These are phyloP conservation scores for Psix sp. DNA, from an alignment of 1,140 invertebrate species.

Conservation along the genomic window DNA sequence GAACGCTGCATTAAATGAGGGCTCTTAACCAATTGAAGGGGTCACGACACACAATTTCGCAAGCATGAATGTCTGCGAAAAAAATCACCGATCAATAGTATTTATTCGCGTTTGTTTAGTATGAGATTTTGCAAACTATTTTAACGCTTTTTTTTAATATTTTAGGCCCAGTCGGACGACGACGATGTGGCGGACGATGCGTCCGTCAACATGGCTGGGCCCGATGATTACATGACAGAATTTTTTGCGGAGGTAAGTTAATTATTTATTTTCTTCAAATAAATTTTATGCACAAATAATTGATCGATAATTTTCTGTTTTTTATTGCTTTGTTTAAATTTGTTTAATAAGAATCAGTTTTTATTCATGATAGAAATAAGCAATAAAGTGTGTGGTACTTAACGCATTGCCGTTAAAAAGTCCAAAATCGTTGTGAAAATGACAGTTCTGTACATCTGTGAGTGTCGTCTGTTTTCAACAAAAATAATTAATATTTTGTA, in stretches of 20 bases:
- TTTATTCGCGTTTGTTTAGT: conserved; percentile 24
- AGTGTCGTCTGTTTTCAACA: no score
- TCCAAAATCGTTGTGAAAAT: no score
- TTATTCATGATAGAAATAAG: no score
- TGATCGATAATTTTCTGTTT: no score
- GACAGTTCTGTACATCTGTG: no score
- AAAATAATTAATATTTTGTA: no score
- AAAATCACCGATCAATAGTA: conserved; percentile 38
- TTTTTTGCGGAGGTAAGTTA: conserved; percentile 95
- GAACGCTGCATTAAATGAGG: conserved; percentile 59
- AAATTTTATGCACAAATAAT: background rate
- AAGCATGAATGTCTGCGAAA: conserved; percentile 8
- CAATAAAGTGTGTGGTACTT: no score
- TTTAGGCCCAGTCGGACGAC: conserved; percentile 94
- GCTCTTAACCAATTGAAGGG: conserved; percentile 59
- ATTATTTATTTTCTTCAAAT: background rate
- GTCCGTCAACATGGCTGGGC: conserved; percentile 91
- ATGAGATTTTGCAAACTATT: conserved; percentile 3
- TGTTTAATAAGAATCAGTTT: no score
- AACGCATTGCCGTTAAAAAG: no score
- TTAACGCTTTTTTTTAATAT: conserved; percentile 53
- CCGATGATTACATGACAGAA: conserved; percentile 96
- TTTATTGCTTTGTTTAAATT: conserved; percentile 4
- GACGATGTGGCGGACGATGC: conserved; percentile 95
- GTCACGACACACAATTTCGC: conserved; percentile 38